Conservation (phyloP, 2,888 invertebrate genomes). For the Linyphia triangularis region DNA sequence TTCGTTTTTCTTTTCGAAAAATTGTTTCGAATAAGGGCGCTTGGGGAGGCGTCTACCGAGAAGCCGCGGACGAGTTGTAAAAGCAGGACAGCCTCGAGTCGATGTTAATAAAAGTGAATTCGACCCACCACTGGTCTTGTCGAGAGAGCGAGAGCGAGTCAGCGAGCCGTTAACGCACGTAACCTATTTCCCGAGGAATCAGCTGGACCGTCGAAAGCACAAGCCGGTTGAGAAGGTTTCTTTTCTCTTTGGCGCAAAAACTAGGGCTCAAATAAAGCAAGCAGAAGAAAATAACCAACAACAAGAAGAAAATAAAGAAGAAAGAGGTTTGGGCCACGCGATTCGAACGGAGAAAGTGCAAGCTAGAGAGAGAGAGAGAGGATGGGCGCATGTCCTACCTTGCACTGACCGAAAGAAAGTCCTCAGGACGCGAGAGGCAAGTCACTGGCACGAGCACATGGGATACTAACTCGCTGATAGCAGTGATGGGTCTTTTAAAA, state of each 20-base stretch:
- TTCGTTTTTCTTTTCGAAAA: no score
- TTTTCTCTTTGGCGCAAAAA: conserved; percentile 57
- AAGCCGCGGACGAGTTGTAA: conserved; percentile 5
- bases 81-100: conserved; percentile 55
- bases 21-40: not conserved
- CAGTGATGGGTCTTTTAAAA: conserved; percentile 73
- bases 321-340: conserved; percentile 43
- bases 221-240: conserved; percentile 60
- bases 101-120: conserved; percentile 71
- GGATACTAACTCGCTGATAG: conserved; percentile 34
- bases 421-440: conserved; percentile 19
- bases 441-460: conserved; percentile 21
- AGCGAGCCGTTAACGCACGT: conserved; percentile 66
- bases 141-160: conserved; percentile 42
- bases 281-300: not conserved
- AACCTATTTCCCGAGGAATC: conserved; percentile 73
- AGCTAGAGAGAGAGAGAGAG: not conserved
- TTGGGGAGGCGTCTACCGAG: not conserved
- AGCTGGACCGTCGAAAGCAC: conserved; percentile 64
- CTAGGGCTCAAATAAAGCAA: conserved; percentile 62
- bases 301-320: conserved; percentile 1
- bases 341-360: conserved; percentile 45
- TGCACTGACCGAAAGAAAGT: not conserved
- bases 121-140: conserved; percentile 57
- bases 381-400: not conserved